A percentile compares a stretch with the other conserved stretches of the same genome.
These are phyloP conservation scores for Characodon lateralis DNA, from an alignment of 2,797 vertebrate genomes.

Conservation along the genomic window DNA sequence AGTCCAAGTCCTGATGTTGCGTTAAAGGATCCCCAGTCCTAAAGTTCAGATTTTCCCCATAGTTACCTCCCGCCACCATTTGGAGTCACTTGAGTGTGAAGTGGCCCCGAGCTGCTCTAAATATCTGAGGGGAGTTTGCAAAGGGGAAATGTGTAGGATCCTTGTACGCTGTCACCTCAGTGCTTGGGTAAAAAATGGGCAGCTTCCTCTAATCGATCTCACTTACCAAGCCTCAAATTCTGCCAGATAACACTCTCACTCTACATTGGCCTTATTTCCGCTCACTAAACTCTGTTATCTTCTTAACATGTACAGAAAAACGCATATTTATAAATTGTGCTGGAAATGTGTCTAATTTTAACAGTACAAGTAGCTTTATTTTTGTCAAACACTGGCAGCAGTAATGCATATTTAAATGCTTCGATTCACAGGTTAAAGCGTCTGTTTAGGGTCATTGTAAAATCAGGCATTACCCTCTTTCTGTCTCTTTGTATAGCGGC, in stretches of 20 bases:
- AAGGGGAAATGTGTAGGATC: slow-evolving; percentile 31
- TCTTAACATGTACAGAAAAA: slow-evolving; percentile 40
- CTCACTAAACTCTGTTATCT: slow-evolving; percentile 36
- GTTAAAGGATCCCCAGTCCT: slow-evolving; percentile 10
- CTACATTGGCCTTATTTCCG: slow-evolving; percentile 59
- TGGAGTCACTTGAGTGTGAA: slow-evolving; percentile 16
- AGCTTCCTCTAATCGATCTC: slow-evolving; percentile 18
- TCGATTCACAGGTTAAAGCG: slow-evolving; percentile 35
- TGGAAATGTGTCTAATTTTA: slow-evolving; percentile 30
- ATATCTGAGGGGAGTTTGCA: not conserved
- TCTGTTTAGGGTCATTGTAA: slow-evolving; percentile 57
- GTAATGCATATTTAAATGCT: slow-evolving; percentile 49
- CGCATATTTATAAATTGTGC: slow-evolving; percentile 41
- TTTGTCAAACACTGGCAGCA: slow-evolving; percentile 50
- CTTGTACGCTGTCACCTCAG: slow-evolving; percentile 12
- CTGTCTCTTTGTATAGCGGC: slow-evolving; percentile 72
- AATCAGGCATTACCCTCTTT: slow-evolving; percentile 35
- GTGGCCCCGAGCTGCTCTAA: slow-evolving; percentile 19
- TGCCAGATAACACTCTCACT: slow-evolving; percentile 38
- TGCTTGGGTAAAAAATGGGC: slow-evolving; percentile 14
- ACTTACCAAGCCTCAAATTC: slow-evolving; percentile 56
- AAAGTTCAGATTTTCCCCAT: slow-evolving; percentile 45
- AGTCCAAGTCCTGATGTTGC: not conserved
- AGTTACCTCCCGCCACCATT: slow-evolving; percentile 10
- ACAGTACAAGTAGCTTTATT: slow-evolving; percentile 13